Evolutionary conservation across 2,797 vertebrate genomes (phyloP).

Genomic region (Rousettus madagascariensis): DNA sequence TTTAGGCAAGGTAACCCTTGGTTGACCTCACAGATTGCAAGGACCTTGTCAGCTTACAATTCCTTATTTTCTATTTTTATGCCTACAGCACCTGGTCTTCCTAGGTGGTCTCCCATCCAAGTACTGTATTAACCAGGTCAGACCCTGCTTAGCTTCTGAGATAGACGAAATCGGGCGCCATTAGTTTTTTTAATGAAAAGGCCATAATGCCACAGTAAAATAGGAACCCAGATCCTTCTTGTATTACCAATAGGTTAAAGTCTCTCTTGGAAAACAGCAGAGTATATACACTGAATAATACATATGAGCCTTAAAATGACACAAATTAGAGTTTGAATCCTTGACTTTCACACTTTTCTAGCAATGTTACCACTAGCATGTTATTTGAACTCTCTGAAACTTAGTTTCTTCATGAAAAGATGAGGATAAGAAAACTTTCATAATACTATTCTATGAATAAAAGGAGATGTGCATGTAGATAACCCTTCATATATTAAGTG

Average conservation of each 20-base stretch:
- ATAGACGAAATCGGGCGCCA: not conserved
- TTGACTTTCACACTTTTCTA: slow-evolving; percentile 13
- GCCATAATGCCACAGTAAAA: not conserved
- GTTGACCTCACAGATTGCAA: too few relatives aligned
- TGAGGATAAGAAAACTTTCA: not conserved
- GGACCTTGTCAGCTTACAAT: too few relatives aligned
- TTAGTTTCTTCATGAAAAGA: not conserved
- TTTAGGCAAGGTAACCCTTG: too few relatives aligned
- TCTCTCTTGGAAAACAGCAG: not conserved
- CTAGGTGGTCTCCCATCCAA: too few relatives aligned
- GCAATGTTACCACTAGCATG: not conserved
- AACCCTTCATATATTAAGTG: not conserved
- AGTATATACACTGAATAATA: not conserved
- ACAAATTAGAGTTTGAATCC: not conserved
- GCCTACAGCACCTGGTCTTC: too few relatives aligned
- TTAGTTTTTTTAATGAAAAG: slow-evolving; percentile 11
- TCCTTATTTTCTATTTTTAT: too few relatives aligned
- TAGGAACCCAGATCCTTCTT: not conserved
- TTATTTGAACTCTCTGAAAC: not conserved
- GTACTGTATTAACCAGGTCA: too few relatives aligned
- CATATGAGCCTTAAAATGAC: not conserved
- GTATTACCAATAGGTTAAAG: not conserved
- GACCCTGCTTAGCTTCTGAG: too few relatives aligned
- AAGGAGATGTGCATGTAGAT: not conserved
- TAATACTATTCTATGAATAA: not conserved